Evolutionary conservation across 2,797 vertebrate species (phyloP), one percentile per base, ranked within the genome.

Genomic region (Miichthys miiuy): DNA sequence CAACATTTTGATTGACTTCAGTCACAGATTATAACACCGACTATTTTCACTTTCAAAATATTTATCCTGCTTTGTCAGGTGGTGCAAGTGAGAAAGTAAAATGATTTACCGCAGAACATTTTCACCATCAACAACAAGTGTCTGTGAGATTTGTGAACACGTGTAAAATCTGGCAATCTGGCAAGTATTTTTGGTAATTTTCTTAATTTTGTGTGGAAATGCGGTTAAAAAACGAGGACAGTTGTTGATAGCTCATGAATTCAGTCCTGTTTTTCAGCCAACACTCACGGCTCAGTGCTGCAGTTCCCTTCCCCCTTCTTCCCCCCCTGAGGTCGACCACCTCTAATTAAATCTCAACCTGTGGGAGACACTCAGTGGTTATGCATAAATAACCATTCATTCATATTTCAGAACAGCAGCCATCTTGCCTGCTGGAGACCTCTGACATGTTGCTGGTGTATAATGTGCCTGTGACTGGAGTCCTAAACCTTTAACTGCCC

Each of bases 321-420:
- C 30, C 41, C 23, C 75, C 70, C 56, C 23, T 41, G 73, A 72
- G 79, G 74, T 83, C 41, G 6, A 79, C 64, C 67, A 68, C 58
- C 18, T 25, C 82, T 82, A 89, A 91, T 86, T 87, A 82, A 83
- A 84, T 85, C 46, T 69, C 78, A 73, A 77, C 82, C 77, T 79
- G 72, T 83, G 75, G 82, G 78, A 89, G 71, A 75, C 67, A 30
- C 62, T 76, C 68, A 13, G 16, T 66, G 64, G 46, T 74, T 81
- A 63, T 87, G 56, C 87, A 85, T 85, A 73, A 86, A 85, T 85
- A 85, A 84, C 48, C 72, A 54, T 79, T 78, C 77, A 87, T 88
- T 84, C 73, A 87, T 88, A 85, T 86, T 87, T 89, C 64, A 80
- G 23, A 79, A 38, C 68, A 63, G 77, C 42, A 70, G 72, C 74